phyloP scores from a whole-genome alignment of 1,140 invertebrate species.

The Coptotermes formosanus region DNA sequence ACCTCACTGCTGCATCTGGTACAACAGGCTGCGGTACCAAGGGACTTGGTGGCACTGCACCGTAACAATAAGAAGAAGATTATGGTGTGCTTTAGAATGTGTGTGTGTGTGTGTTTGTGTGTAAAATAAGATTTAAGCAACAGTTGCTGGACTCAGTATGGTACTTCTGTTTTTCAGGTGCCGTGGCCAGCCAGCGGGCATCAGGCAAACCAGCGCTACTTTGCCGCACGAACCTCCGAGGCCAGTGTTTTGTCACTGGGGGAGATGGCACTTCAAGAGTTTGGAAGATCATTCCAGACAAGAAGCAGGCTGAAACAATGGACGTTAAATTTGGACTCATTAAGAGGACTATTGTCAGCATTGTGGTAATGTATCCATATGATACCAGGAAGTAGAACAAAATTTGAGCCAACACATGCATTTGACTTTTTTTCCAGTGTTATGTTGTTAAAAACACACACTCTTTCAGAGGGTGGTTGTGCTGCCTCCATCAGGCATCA shows the following conservation, averaged over 20 bases:
- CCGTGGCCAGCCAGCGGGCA: slow-evolving; percentile 61
- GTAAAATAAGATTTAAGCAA: no score
- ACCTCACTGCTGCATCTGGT: no score
- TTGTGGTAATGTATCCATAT: slow-evolving; percentile 49
- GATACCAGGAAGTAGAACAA: not conserved
- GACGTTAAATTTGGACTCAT: slow-evolving; percentile 72
- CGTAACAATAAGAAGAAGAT: no score
- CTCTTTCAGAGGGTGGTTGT: not conserved
- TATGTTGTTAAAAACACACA: not conserved
- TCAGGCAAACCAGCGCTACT: slow-evolving; percentile 64
- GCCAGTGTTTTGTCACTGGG: slow-evolving; percentile 64
- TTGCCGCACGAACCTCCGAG: slow-evolving; percentile 54
- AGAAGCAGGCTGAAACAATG: slow-evolving; percentile 65
- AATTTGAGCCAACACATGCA: no score
- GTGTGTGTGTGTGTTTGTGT: no score
- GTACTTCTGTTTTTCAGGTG: slow-evolving; percentile 40
- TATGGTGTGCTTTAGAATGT: no score
- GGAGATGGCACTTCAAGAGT: slow-evolving; percentile 70
- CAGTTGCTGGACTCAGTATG: no score
- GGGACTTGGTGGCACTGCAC: no score
- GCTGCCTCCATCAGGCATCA: no score
- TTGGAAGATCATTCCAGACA: slow-evolving; percentile 68
- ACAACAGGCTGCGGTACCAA: no score
- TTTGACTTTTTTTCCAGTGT: not conserved
- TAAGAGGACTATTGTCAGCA: slow-evolving; percentile 62